A percentile compares a stretch with the other conserved stretches of the same genome.
Evolutionary conservation across 2,888 invertebrate species (phyloP).

Genomic region (Drosophila incognita): DNA sequence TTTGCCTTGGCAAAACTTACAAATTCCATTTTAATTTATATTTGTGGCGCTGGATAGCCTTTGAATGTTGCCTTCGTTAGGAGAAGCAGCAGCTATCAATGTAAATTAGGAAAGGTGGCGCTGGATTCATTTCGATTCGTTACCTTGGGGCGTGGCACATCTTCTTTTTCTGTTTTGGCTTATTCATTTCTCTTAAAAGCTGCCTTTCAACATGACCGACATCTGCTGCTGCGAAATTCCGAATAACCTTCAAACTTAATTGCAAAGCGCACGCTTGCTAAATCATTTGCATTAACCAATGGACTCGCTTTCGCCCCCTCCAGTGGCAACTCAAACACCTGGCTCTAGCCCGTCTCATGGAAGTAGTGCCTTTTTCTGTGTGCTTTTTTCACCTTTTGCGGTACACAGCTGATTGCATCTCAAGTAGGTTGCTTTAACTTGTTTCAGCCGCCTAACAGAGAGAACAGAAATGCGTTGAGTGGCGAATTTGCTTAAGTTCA

Average conservation of each 20-base stretch:
- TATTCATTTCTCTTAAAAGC: slow-evolving; percentile 39
- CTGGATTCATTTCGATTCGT: slow-evolving; percentile 73
- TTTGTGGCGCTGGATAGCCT: slow-evolving; percentile 65
- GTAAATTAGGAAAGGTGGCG: slow-evolving; percentile 70
- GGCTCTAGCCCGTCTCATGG: not conserved
- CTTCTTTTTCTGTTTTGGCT: slow-evolving; percentile 17
- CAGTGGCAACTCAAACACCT: not conserved
- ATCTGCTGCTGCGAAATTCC: slow-evolving; percentile 21
- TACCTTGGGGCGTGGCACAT: slow-evolving; percentile 46
- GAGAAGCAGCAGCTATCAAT: slow-evolving; percentile 65
- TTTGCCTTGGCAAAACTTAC: slow-evolving; percentile 77
- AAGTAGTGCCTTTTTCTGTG: slow-evolving; percentile 21
- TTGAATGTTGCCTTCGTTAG: slow-evolving; percentile 69
- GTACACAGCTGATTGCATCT: slow-evolving; percentile 71
- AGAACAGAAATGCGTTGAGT: slow-evolving; percentile 23
- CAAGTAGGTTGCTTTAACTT: slow-evolving; percentile 57
- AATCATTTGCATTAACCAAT: slow-evolving; percentile 76
- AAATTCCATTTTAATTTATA: slow-evolving; percentile 77
- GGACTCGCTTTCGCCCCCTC: slow-evolving; percentile 16
- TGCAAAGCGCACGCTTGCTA: slow-evolving; percentile 66
- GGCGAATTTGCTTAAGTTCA: slow-evolving; percentile 71
- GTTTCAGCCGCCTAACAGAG: slow-evolving; percentile 24
- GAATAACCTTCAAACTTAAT: slow-evolving; percentile 76
- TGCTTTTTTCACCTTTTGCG: slow-evolving; percentile 68
- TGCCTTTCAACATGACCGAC: slow-evolving; percentile 48